phyloP scores from a whole-genome alignment of 1,140 invertebrate species.

The Pemphigus obesinymphae region DNA sequence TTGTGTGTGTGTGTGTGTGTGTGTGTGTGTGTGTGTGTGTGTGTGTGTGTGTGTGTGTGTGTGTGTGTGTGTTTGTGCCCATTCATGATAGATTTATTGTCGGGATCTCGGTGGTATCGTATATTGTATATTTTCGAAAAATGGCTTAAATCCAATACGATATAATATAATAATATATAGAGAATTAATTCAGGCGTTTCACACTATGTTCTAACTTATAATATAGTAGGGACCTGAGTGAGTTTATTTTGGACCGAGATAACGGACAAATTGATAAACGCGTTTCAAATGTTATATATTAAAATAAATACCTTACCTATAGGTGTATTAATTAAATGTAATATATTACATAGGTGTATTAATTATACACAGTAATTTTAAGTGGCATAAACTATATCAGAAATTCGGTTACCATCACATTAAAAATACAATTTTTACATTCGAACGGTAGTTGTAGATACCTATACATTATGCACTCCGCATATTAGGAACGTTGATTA shows the following conservation, averaged over 20 bases:
- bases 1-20: no score
- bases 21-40: not conserved
- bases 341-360: not conserved
- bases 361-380: no score
- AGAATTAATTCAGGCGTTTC: not conserved
- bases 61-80: not conserved
- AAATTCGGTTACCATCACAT: not conserved
- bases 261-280: not conserved
- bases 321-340: no score
- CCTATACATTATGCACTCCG: no score
- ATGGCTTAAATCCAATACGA: conserved; percentile 5
- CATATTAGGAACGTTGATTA: no score
- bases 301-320: not conserved
- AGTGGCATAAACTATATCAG: not conserved
- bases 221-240: not conserved
- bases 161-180: not conserved
- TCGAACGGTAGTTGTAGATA: no score
- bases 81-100: conserved; percentile 25
- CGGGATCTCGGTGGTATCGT: not conserved
- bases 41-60: not conserved
- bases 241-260: conserved; percentile 7
- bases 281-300: not conserved
- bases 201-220: no score
- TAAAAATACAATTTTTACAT: no score
- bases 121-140: not conserved